These are phyloP conservation scores for Hemiprocne comata DNA, from an alignment of 2,113 vertebrate species.

Conservation along the genomic window DNA sequence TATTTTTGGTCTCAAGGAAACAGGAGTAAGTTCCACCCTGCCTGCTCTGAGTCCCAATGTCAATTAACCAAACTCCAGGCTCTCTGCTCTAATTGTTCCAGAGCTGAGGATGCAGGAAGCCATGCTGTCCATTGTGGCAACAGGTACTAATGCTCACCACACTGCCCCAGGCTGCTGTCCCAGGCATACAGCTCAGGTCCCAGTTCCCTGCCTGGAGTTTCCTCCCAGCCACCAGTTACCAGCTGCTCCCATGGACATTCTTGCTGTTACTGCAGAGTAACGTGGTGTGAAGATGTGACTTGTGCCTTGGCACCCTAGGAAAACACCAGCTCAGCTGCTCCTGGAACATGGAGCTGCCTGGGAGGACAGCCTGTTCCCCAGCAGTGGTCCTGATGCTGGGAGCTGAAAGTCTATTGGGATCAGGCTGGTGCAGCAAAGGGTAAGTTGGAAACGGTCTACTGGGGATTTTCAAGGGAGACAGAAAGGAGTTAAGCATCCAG, in stretches of 20 bases:
- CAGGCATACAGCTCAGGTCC: background rate
- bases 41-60: background rate
- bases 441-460: background rate
- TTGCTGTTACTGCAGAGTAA: background rate
- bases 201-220: background rate
- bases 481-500: background rate
- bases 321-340: background rate
- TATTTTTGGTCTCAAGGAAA: background rate
- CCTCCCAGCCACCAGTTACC: background rate
- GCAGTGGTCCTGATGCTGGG: rapidly evolving
- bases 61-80: background rate
- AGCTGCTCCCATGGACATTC: rapidly evolving
- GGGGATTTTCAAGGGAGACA: background rate
- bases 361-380: background rate
- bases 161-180: background rate
- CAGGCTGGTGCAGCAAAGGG: background rate
- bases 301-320: rapidly evolving
- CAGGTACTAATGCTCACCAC: background rate
- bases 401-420: background rate
- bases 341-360: background rate
- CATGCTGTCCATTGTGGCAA: background rate
- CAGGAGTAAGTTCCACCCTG: background rate
- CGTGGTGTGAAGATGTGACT: background rate
- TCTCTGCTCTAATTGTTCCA: background rate
- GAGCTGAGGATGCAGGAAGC: background rate